Evolutionary conservation across 2,888 invertebrate species (phyloP).

Genomic region (Cabera pusaria): DNA sequence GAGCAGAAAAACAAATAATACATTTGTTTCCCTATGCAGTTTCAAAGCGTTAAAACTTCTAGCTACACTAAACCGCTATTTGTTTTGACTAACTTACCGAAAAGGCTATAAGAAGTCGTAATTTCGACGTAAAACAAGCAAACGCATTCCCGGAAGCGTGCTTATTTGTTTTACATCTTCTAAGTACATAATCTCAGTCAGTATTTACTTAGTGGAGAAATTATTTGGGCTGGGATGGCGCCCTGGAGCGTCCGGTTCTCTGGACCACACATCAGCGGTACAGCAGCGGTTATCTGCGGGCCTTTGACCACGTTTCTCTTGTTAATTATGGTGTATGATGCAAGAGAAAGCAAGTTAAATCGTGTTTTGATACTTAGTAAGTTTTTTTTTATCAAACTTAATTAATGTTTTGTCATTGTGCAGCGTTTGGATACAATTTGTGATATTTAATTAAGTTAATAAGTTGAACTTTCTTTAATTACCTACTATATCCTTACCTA

Average conservation of each 20-base stretch:
- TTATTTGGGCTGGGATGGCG: conserved; percentile 39
- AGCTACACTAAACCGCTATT: conserved; percentile 1
- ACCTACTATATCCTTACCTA: too few relatives aligned
- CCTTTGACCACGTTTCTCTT: conserved; percentile 45
- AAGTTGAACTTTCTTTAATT: too few relatives aligned
- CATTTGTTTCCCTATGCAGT: too few relatives aligned
- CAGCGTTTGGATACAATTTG: too few relatives aligned
- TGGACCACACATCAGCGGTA: conserved; percentile 55
- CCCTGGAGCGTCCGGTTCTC: conserved; percentile 46
- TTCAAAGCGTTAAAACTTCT: too few relatives aligned
- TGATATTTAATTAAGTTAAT: too few relatives aligned
- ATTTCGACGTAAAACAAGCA: conserved; percentile 20
- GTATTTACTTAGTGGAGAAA: conserved; percentile 50
- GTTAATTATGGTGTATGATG: conserved; percentile 23
- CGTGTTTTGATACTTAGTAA: too few relatives aligned
- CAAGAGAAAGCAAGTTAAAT: conserved; percentile 27
- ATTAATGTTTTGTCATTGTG: too few relatives aligned
- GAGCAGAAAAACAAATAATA: too few relatives aligned
- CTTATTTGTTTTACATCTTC: conserved; percentile 30
- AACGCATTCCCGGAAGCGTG: conserved; percentile 23
- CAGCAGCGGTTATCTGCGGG: conserved; percentile 41
- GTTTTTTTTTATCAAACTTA: too few relatives aligned
- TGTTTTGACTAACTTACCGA: conserved; percentile 5
- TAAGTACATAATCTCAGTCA: conserved; percentile 28
- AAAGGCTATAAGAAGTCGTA: conserved; percentile 10